Evolutionary conservation across 2,113 vertebrate species (phyloP), one percentile per base, ranked within the genome.

Genomic region (Pandion haliaetus): DNA sequence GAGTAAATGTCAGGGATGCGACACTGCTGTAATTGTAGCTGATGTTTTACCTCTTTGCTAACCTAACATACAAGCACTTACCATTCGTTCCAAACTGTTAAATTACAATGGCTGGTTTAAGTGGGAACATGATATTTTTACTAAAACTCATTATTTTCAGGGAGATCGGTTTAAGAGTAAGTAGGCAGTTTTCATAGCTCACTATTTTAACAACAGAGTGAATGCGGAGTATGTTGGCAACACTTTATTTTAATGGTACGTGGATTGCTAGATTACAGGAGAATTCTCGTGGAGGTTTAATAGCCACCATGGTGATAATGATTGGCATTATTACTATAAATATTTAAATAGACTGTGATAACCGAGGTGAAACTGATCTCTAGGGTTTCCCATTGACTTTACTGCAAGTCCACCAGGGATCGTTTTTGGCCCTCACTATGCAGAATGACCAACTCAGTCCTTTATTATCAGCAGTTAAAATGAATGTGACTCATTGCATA

Each of bases 161-260:
- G 96, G 95, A 97, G 82, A 95, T 92, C 32, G 12, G 40, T 93
- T 96, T 81, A 82, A 92, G 69, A 90, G 44, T 85, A 84, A 93
- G 40, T 67, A 95, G 67, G 45, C 70, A 66, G 69, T 85, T 95
- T 97, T 96, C 55, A 26, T 82, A 81, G 73, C 67, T 97, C 85
- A 72, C 72, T 55, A 26, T 88, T 91, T 90, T 90, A 98, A 88
- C 72, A 85, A 49, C 20, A 83, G 66, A 95, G 90, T 20, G 11
- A 86, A 79, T 0, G 0, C 14, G 3, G 31, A 71, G 47, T 66
- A 21, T 44, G 50, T 96, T 98, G 82, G 62, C 89, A 98, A 97
- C 87, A 92, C 88, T 94, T 96, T 94, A 84, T 97, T 97, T 95
- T 96, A 97, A 97, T 89, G 96, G 85, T 88, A 89, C 28, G 9